Base-by-base conservation (phyloP, 2,797 vertebrate genomes). In the Oryzias dopingdopingensis region DNA sequence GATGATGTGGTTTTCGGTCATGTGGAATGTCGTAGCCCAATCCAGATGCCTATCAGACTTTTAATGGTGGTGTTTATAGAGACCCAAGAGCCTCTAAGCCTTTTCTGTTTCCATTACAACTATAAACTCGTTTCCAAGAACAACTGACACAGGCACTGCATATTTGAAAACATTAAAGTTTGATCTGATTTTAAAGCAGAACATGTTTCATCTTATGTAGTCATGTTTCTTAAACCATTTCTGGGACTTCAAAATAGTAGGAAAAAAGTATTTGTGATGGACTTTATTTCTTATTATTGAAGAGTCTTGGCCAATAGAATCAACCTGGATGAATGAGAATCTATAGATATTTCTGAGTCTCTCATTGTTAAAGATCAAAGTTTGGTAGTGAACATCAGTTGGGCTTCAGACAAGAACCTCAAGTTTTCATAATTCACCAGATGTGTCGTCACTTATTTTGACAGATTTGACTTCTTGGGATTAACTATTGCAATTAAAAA, bases 341-440 rank as follows among this genome's bases (percentile, higher is more conserved):
- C 5, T 26, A 26, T 3, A 4, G 32, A 37, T 3, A 37, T 37
- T 37, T 32, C 8, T 3, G 8, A 1, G 29, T 32, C 29, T 32
- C 10, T 32, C 10, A 12, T 32, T 32, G 29, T 32, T 26, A 52
- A 55, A 0, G 15, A 26, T 14, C 10, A 3, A 24, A 43, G 24
- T 51, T 46, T 55, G 45, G 37, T 41, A 6, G 15, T 29, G 57
- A 42, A 56, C 43, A 56, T 60, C 63, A 65, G 13, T 43, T 37
- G 49, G 32, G 49, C 52, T 16, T 7, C 44, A 58, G 59, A 52
- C 20, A 0, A n/a, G 20, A n/a, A 68, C 2, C 15, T 56, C 18
- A 18, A 62, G 14, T 42, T 2, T 6, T 0, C 6, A 44, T 15
- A 13, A 53, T 23, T 7, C 26, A 8, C 1, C 13, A 22, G 4